A percentile compares a stretch with the other conserved stretches of the same genome.
Evolutionary conservation across 1,140 invertebrate genomes (phyloP).

Genomic region (Drosophila baimaii): DNA sequence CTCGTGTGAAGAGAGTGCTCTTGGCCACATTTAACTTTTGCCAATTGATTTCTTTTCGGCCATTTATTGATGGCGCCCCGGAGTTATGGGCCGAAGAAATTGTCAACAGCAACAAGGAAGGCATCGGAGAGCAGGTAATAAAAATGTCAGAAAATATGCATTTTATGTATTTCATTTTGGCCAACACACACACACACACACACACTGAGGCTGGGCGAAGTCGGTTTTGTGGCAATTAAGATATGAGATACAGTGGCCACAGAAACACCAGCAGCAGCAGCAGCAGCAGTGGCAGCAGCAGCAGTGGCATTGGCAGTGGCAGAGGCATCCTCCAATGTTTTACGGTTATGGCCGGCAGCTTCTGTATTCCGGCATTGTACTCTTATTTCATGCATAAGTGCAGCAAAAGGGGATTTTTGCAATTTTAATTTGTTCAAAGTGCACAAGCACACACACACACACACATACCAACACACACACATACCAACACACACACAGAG

Average conservation of each 20-base stretch:
- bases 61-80: slow-evolving; percentile 42
- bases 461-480: slow-evolving; percentile 25
- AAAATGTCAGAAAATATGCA: slow-evolving; percentile 54
- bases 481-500: slow-evolving; percentile 14
- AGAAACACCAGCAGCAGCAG: slow-evolving; percentile 10
- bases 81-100: slow-evolving; percentile 52
- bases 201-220: not conserved
- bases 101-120: slow-evolving; percentile 38
- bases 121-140: slow-evolving; percentile 36
- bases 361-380: slow-evolving; percentile 47
- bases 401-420: slow-evolving; percentile 69
- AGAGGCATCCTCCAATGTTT: slow-evolving; percentile 56
- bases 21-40: slow-evolving; percentile 50
- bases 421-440: slow-evolving; percentile 80
- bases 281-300: slow-evolving; percentile 13
- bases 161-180: slow-evolving; percentile 59
- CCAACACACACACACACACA: slow-evolving; percentile 3
- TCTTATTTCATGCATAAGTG: slow-evolving; percentile 58
- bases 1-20: slow-evolving; percentile 24
- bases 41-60: slow-evolving; percentile 44
- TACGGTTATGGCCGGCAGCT: slow-evolving; percentile 62
- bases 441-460: slow-evolving; percentile 42
- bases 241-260: slow-evolving; percentile 44
- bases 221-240: slow-evolving; percentile 65
- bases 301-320: slow-evolving; percentile 5